Base-by-base conservation (phyloP, 2,113 vertebrate species). In the Cephalopterus ornatus region DNA sequence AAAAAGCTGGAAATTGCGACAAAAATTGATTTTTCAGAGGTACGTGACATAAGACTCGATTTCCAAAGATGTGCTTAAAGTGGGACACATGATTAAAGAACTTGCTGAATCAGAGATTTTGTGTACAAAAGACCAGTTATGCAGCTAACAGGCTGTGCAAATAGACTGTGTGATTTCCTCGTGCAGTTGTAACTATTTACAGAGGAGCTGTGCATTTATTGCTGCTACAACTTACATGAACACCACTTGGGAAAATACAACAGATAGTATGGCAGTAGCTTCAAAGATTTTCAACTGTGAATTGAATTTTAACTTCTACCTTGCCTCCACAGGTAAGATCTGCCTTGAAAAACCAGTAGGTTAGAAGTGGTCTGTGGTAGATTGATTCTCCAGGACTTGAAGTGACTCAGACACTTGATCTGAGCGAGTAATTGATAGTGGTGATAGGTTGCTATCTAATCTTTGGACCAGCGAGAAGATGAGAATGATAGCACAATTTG, bases 21-120 rank as follows among this genome's bases (percentile, higher is more conserved):
- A 86, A 89, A 93, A 87, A 68, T 65, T 39, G 65, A 81, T 93
- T 93, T 94, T 93, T 89, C 73, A 56, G 84, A 89, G 84, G 23
- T 95, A 85, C 1, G 1, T 95, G 94, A 76, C 42, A 26, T 68
- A 55, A 70, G 67, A 61, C 70, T 21, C 0, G 0, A 50, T 78
- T 87, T 91, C 72, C 93, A 87, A 52, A 86, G 56, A 42, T 21
- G 6, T 62, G 63, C 89, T 56, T 85, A 11, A 88, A 94, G 81
- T 46, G 88, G 71, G 84, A 85, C 89, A 76, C 81, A 58, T 28
- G 81, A 85, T 76, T 95, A 79, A 96, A 58, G 74, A 78, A 93
- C 85, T 82, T 93, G 93, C 93, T 96, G 96, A 97, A 91, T 94
- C 95, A 96, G 94, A 96, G 77, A 75, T 82, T 89, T 82, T 46